A percentile compares a stretch with the other conserved stretches of the same genome.
Conservation (phyloP, 2,888 invertebrate species). For the Zelleria hepariella region DNA sequence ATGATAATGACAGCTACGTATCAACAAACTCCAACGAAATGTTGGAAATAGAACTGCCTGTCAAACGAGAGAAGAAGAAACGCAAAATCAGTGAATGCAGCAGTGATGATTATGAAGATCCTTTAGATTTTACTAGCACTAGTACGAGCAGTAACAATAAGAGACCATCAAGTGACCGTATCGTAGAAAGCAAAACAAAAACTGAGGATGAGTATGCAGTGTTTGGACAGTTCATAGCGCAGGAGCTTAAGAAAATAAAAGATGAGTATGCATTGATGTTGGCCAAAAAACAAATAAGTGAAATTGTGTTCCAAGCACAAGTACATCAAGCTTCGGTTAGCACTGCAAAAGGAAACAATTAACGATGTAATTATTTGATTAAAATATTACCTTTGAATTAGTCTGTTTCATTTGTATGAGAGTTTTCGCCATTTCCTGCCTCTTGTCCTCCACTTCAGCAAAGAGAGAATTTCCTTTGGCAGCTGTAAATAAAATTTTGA, state of each 20-base stretch:
- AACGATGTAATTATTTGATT: too few relatives aligned
- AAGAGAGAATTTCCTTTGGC: constrained; percentile 76
- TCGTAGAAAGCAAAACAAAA: background rate
- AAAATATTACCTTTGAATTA: constrained; percentile 66
- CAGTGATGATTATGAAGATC: background rate
- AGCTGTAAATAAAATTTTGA: constrained; percentile 63
- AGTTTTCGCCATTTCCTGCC: constrained; percentile 74
- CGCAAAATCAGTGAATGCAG: background rate
- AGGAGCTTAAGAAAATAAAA: constrained; percentile 4
- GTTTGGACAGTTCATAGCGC: background rate
- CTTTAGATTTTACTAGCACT: background rate
- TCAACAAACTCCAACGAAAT: background rate
- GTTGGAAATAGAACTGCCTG: background rate
- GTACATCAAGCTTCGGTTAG: background rate
- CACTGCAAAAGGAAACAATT: background rate
- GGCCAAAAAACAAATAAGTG: constrained; percentile 2
- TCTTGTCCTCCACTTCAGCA: constrained; percentile 76
- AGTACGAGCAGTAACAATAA: too few relatives aligned
- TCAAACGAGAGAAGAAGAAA: background rate
- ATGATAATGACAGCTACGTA: background rate
- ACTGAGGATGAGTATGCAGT: background rate
- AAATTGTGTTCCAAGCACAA: constrained; percentile 4
- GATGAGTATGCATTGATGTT: background rate
- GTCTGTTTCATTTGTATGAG: constrained; percentile 73
- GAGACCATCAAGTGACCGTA: too few relatives aligned